Conservation (phyloP, 2,797 vertebrate species). For the Nyctibius grandis region DNA sequence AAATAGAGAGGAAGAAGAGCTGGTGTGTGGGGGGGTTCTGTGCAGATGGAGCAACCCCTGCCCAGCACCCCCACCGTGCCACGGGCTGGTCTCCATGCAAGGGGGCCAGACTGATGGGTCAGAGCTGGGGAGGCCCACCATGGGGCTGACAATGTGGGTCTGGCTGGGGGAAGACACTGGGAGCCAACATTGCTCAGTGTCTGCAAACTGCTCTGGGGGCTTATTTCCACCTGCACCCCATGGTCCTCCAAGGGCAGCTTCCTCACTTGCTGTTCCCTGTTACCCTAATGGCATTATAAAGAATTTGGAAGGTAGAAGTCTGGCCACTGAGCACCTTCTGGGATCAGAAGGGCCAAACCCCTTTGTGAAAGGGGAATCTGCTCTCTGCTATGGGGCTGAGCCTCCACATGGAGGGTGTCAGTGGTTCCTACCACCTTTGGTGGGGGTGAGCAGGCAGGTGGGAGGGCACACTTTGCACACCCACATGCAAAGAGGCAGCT, state of each 20-base stretch:
- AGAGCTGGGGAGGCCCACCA: background rate
- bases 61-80: background rate
- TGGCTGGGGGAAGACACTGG: background rate
- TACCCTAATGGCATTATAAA: no score
- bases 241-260: background rate
- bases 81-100: background rate
- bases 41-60: background rate
- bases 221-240: background rate
- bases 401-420: background rate
- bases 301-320: background rate
- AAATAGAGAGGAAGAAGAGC: background rate
- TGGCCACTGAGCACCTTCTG: background rate
- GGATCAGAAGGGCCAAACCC: background rate
- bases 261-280: background rate
- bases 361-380: background rate
- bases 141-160: background rate
- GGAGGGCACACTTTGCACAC: background rate
- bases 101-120: background rate
- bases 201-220: background rate
- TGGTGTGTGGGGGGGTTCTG: background rate
- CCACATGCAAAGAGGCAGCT: background rate
- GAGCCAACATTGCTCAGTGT: background rate
- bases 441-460: background rate
- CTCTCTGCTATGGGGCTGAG: background rate
- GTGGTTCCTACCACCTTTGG: background rate